Conservation (phyloP, 2,797 vertebrate genomes). For the Simalia tracyae region DNA sequence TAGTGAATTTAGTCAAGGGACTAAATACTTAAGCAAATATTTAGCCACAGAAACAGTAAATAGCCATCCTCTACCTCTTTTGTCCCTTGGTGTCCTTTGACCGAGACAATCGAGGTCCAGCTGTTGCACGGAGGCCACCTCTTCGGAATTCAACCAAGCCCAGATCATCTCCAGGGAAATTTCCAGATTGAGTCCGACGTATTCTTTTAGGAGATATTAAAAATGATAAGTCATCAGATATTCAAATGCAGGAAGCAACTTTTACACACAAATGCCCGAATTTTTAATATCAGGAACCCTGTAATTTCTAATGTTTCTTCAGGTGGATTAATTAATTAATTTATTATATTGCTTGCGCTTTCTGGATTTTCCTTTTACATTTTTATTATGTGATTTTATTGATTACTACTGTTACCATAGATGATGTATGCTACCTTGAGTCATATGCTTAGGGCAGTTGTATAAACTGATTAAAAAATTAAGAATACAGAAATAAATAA, state of each 20-base stretch:
- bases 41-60: background rate
- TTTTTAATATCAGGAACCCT: background rate
- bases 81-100: conserved; percentile 84
- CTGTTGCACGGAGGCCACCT: conserved; percentile 92
- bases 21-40: background rate
- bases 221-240: conserved; percentile 12
- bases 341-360: background rate
- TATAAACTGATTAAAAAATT: background rate
- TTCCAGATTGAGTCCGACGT: conserved; percentile 91
- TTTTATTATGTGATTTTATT: background rate
- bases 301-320: background rate
- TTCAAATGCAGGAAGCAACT: conserved; percentile 44
- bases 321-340: background rate
- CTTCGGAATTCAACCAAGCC: conserved; percentile 86
- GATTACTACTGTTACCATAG: background rate
- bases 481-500: background rate
- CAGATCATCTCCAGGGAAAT: conserved; percentile 83
- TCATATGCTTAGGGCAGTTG: background rate
- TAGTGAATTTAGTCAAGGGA: background rate
- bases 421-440: background rate
- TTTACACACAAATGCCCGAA: conserved; percentile 4
- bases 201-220: conserved; percentile 78
- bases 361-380: background rate
- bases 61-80: conserved; percentile 64
- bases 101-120: conserved; percentile 89